These are phyloP conservation scores for Steinernema hermaphroditum DNA, from an alignment of 2,888 invertebrate genomes.

Conservation along the genomic window DNA sequence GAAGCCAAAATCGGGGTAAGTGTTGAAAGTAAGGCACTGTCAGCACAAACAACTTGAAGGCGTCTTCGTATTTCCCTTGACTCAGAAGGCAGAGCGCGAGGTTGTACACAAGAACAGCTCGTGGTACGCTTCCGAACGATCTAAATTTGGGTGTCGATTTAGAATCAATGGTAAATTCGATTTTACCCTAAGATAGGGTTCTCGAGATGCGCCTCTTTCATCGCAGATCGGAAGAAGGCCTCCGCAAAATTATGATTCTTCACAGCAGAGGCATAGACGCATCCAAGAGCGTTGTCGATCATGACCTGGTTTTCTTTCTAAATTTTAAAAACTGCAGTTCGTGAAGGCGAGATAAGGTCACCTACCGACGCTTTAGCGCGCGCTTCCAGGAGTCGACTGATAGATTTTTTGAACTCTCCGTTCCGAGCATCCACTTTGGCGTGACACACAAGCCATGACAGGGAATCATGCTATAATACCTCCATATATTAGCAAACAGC, in stretches of 20 bases:
- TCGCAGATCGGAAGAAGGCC: constrained; percentile 20
- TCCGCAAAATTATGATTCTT: not conserved
- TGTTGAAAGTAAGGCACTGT: constrained; percentile 21
- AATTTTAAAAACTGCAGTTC: not conserved
- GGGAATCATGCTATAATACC: not conserved
- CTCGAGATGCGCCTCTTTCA: not conserved
- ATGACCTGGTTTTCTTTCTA: not conserved
- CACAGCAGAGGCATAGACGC: not conserved
- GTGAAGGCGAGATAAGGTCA: not conserved
- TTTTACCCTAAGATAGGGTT: not conserved
- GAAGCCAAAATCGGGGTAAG: not conserved
- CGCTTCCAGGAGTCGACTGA: not conserved
- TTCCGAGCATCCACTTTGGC: constrained; percentile 31
- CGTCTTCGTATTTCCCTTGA: not conserved
- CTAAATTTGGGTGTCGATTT: not conserved
- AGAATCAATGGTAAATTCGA: not conserved
- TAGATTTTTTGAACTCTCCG: constrained; percentile 33
- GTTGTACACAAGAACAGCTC: constrained; percentile 1
- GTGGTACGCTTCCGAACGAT: constrained; percentile 1
- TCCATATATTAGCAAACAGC: not conserved
- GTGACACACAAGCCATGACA: constrained; percentile 23
- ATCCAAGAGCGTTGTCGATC: constrained; percentile 13
- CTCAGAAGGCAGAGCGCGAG: not conserved
- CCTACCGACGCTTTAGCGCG: not conserved
- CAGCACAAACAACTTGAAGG: not conserved